Evolutionary conservation across 2,888 invertebrate species (phyloP).

Genomic region (Stomorhina lunata): DNA sequence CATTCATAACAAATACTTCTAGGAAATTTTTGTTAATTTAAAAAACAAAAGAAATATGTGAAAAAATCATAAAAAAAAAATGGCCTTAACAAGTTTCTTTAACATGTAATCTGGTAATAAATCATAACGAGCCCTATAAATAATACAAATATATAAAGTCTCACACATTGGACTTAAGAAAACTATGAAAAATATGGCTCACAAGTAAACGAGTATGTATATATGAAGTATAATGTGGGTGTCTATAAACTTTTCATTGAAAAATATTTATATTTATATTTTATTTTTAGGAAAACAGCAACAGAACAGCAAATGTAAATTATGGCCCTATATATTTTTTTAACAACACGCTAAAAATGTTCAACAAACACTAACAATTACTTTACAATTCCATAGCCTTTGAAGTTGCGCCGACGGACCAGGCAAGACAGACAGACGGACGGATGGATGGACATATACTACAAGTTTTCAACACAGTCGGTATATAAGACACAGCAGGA

Average conservation of each 20-base stretch:
- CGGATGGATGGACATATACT: background rate
- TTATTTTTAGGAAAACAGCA: background rate
- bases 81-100: slow-evolving; percentile 58
- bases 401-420: slow-evolving; percentile 45
- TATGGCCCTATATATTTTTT: slow-evolving; percentile 56
- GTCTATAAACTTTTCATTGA: slow-evolving; percentile 48
- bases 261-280: slow-evolving; percentile 14
- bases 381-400: slow-evolving; percentile 58
- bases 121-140: slow-evolving; percentile 59
- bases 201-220: slow-evolving; percentile 23
- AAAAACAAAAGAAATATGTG: background rate
- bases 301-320: slow-evolving; percentile 53
- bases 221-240: slow-evolving; percentile 45
- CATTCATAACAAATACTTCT: slow-evolving; percentile 19
- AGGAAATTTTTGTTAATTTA: slow-evolving; percentile 23
- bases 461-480: background rate
- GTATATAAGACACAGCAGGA: slow-evolving; percentile 49
- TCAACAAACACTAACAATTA: slow-evolving; percentile 59
- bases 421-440: slow-evolving; percentile 18
- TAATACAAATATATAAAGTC: slow-evolving; percentile 28
- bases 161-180: too few species aligned
- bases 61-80: slow-evolving; percentile 4
- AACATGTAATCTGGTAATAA: slow-evolving; percentile 61
- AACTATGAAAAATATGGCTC: background rate
- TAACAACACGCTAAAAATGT: slow-evolving; percentile 61